These are phyloP conservation scores for Chelonus formosanus DNA, from an alignment of 2,888 invertebrate species.

Conservation along the genomic window DNA sequence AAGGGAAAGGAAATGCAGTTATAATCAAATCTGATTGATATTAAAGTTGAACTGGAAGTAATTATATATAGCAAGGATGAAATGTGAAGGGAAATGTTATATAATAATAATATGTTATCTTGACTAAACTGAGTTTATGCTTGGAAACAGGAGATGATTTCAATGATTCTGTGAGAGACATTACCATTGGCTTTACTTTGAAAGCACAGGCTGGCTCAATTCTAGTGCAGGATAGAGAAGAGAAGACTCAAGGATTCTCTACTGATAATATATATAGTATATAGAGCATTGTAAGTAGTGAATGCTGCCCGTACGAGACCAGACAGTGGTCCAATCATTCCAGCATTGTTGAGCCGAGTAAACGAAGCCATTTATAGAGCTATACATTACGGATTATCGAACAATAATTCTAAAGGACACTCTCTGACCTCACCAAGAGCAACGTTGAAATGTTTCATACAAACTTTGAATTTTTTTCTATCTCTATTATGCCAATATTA, in stretches of 20 bases:
- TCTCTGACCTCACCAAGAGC: too few species aligned
- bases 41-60: not conserved
- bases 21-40: not conserved
- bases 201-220: not conserved
- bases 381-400: conserved; percentile 48
- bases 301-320: conserved; percentile 31
- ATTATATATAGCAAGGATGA: not conserved
- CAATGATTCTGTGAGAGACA: not conserved
- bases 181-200: conserved; percentile 1
- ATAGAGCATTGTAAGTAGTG: conserved; percentile 5
- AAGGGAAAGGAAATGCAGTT: too few species aligned
- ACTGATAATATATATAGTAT: not conserved
- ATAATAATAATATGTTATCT: not conserved
- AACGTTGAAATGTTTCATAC: too few species aligned
- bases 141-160: not conserved
- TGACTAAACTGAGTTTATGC: not conserved
- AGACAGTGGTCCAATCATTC: conserved; percentile 58
- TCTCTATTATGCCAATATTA: too few species aligned
- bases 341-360: conserved; percentile 52
- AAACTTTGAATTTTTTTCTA: too few species aligned
- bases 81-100: not conserved
- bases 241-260: not conserved
- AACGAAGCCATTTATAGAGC: conserved; percentile 47
- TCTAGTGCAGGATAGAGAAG: not conserved
- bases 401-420: too few species aligned